These are phyloP conservation scores for Loris lydekkerianus DNA, from an alignment of 2,797 vertebrate species.

Conservation along the genomic window DNA sequence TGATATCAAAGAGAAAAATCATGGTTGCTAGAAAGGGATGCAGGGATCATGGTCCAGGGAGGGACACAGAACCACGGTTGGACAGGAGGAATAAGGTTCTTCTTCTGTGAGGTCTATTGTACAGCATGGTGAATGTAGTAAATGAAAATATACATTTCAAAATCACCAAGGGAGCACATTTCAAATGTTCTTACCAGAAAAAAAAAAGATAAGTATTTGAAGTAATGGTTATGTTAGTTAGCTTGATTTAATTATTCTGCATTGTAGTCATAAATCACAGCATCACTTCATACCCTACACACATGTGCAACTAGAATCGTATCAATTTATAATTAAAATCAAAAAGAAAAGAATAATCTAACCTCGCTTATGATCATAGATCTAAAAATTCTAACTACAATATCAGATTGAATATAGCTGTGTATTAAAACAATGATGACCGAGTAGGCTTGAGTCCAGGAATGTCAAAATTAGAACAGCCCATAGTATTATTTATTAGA, in stretches of 20 bases:
- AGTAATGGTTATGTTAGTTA: background rate
- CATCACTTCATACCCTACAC: background rate
- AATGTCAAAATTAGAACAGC: background rate
- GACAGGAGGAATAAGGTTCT: background rate
- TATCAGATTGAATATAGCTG: constrained; percentile 5
- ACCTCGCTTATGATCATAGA: background rate
- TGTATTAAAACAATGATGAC: constrained; percentile 28
- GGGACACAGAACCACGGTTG: background rate
- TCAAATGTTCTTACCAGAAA: background rate
- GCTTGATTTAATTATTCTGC: background rate
- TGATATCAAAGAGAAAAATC: background rate
- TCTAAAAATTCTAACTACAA: background rate
- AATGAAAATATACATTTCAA: background rate
- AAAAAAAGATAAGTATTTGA: background rate
- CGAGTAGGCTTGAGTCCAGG: background rate
- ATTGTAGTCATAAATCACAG: background rate
- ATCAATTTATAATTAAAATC: background rate
- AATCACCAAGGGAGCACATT: background rate
- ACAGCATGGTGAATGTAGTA: background rate
- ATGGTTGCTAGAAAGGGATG: background rate
- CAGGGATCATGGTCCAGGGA: too few species aligned
- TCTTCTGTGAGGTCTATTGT: background rate
- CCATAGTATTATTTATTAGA: background rate
- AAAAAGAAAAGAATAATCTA: background rate
- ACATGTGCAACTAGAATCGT: background rate